These are phyloP conservation scores for Megaleporinus macrocephalus DNA, from an alignment of 2,113 vertebrate genomes.

Conservation along the genomic window DNA sequence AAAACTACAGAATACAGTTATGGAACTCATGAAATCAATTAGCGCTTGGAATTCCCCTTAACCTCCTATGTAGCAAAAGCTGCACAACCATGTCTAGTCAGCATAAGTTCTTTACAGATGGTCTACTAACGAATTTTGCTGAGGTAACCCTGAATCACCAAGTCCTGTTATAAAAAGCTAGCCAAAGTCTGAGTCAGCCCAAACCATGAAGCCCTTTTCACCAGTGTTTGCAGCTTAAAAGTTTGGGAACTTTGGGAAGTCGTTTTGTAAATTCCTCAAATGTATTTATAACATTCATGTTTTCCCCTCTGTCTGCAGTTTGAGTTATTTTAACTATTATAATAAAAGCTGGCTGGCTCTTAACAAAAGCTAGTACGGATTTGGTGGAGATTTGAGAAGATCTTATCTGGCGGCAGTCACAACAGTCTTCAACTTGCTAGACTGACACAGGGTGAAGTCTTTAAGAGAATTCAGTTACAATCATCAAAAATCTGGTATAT, in stretches of 20 bases:
- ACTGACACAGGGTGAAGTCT: not conserved
- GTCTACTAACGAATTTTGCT: not conserved
- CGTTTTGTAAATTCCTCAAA: not conserved
- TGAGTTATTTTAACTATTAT: not conserved
- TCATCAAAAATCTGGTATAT: no score
- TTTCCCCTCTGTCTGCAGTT: not conserved
- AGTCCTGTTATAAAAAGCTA: not conserved
- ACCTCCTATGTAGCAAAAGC: not conserved
- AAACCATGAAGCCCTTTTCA: not conserved
- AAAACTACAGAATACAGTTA: no score
- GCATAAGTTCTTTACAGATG: not conserved
- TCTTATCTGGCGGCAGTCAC: no score
- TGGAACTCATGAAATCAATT: not conserved
- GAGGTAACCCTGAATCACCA: constrained; percentile 10
- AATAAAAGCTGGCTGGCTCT: not conserved
- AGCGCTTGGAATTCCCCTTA: not conserved
- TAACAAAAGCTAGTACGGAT: not conserved
- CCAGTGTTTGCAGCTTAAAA: not conserved
- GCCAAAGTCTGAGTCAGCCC: not conserved
- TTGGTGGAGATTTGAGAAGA: not conserved
- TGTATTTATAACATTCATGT: not conserved
- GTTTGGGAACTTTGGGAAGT: not conserved
- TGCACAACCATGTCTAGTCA: not conserved
- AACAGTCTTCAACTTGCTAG: not conserved
- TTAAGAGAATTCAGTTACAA: not conserved